Evolutionary conservation across 1,140 invertebrate genomes (phyloP), one percentile per base, ranked within the genome.

Genomic region (Aphelenchoides avenae): DNA sequence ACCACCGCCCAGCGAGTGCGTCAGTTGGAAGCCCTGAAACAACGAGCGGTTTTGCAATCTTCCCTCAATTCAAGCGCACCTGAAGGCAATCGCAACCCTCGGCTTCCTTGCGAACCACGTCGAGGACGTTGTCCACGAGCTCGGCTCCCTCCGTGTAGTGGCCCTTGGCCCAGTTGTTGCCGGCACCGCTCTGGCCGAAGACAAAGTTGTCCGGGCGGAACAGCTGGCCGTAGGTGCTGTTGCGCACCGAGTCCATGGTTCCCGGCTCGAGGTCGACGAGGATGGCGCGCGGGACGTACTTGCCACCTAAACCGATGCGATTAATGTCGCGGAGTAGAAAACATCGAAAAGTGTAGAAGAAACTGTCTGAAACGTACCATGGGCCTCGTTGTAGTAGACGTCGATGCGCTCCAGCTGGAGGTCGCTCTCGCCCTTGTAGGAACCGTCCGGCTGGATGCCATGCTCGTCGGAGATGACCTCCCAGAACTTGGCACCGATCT

Each of bases 131-230:
- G 73, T 91, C 89, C 7, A 91, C 85, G 29, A 91, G 79, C 74
- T 91, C 89, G 4, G 88, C 89, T 6, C 89, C 87, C 81, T 92
- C 90, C 41, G 90, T 93, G 82, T 93, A 93, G 76, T 90, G 64
- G 47, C 88, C 89, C 77, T 91, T 89, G 27, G 88, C 88, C 86
- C 89, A 89, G 79, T 91, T 66, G 49, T 66, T 66, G n/a, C 64
- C 64, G 29, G 83, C 82, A 73, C 85, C 86, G 7, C 87, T 88
- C 48, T 89, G 87, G 18, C 87, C 87, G 68, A 89, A 89, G 36
- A 91, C 86, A 76, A 89, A 91, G 78, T 91, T 91, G 79, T 90
- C 89, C 6, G 88, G 87, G 11, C 86, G 79, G 68, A 88, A 89
- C 15, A 89, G 84, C 73, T 86, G 82, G 11, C 87, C 88, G 64